Base-by-base conservation (phyloP, 2,888 invertebrate genomes). In the Apamea anceps region DNA sequence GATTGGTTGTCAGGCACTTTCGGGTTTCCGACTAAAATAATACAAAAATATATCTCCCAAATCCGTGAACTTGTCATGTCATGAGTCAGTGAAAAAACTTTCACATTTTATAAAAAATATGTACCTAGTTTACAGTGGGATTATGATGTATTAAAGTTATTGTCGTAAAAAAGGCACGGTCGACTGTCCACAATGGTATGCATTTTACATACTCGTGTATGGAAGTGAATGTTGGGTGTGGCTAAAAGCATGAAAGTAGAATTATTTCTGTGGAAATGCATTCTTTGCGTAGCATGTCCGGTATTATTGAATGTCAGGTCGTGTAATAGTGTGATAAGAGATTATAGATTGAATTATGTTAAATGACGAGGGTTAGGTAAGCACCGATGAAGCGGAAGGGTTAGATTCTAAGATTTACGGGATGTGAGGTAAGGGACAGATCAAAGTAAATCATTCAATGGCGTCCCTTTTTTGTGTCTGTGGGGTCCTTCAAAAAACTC, bases 221-320 rank as follows among this genome's bases (percentile, higher is more conserved):
- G 37, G 54, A 75, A 71, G 66, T 76, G 75, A 84, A 67, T 76
- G 76, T 68, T 72, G 73, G 85, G 76, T 74, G 85, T 84, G 80
- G 76, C 85, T 84, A 87, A 87, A 83, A 45, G 57, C 84, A 86
- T 85, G 84, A 79, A 79, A 74, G 80, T 72, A 84, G 63, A 76
- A 85, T 87, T 84, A 87, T 79, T 86, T 87, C 75, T 76, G 37
- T 79, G 66, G 54, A 87, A 81, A 84, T 80, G 84, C 72, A 86
- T 84, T 84, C 71, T 85, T 81, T 76, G 75, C 67, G 78, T 66
- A 76, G 60, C 72, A 76, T 66, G 66, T 78, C 68, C 25, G 62
- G 57, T 74, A 45, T 48, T 68, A 76, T 80, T 74, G 60, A 79
- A 71, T 65, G 42, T 73, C 67, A 84, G 45, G n/a, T 63, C 73